Evolutionary conservation across 2,888 invertebrate genomes (phyloP), one percentile per base, ranked within the genome.

Genomic region (Salticus scenicus): DNA sequence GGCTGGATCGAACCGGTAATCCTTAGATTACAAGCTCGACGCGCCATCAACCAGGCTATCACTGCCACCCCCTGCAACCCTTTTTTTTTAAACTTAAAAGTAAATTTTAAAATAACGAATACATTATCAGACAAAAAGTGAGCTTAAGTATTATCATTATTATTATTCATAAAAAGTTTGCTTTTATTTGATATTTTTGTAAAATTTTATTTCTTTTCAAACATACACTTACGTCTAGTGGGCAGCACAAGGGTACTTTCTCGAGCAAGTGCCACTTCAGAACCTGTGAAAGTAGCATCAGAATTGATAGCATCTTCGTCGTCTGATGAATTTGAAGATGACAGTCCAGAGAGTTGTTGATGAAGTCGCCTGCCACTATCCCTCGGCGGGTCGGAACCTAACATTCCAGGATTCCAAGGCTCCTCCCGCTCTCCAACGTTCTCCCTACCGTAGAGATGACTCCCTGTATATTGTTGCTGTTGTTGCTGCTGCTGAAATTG

Each of bases 271-370:
- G 95, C 95, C 91, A 95, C 93, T 92, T 96, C 96, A 28, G 95
- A 95, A 92, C 96, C 96, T 47, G 95, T 96, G 90, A 96, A 93
- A 31, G 96, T 95, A 63, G 95, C 95, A 94, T 95, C 95, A 88
- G 95, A 96, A 88, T 95, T 95, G 66, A 86, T 86, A 57, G 77
- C 85, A 94, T 95, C 95, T 91, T 96, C 96, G 88, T 87, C 87
- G 42, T 77, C 81, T 17, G 87, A 87, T n/a, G 81, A 81, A 17
- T 72, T 76, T 8, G 87, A 81, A 8, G 87, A 87, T 1, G 81
- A 78, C 2, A 75, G 69, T 28, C 73, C 74, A 24, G 81, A 78
- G 5, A 81, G 87, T 30, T 79, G 85, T n/a, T 86, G 85, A 63
- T 80, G 85, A 0, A 77, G 73, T 76, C 85, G 41, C 42, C 85